These are phyloP conservation scores for Drosophila simulans DNA, from an alignment of 1,140 invertebrate genomes.

Conservation along the genomic window DNA sequence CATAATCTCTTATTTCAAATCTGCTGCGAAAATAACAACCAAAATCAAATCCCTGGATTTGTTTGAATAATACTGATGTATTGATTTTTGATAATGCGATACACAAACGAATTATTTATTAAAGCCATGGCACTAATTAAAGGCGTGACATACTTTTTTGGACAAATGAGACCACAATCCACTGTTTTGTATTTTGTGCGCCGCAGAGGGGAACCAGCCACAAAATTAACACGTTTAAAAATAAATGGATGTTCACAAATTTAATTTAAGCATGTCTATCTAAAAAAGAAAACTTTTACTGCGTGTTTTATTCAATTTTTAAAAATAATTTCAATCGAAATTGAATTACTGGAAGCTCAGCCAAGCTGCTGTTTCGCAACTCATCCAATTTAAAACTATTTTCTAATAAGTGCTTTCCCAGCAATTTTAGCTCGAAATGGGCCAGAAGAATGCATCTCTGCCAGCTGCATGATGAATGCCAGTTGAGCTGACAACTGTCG, in stretches of 20 bases:
- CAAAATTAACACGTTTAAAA: background rate
- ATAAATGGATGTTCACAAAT: background rate
- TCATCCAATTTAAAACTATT: background rate
- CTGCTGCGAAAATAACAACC: too few species aligned
- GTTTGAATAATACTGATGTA: background rate
- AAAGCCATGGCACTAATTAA: constrained; percentile 6
- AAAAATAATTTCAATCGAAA: too few species aligned
- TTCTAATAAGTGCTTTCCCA: background rate
- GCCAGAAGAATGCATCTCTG: constrained; percentile 7
- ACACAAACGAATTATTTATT: background rate
- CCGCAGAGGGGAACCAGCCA: background rate
- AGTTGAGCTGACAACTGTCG: constrained; percentile 42
- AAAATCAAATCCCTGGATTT: too few species aligned
- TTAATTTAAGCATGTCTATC: too few species aligned
- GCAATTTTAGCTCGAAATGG: constrained; percentile 2
- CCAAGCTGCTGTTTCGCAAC: too few species aligned
- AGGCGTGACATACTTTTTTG: constrained; percentile 18
- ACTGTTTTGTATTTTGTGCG: background rate
- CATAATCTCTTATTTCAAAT: too few species aligned
- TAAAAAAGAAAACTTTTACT: too few species aligned
- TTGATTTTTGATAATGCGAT: background rate
- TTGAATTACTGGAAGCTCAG: too few species aligned
- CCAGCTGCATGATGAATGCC: constrained; percentile 22
- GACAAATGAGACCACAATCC: background rate
- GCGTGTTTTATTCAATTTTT: too few species aligned